Evolutionary conservation across 2,113 vertebrate species (phyloP).

Genomic region (Otus sunia): DNA sequence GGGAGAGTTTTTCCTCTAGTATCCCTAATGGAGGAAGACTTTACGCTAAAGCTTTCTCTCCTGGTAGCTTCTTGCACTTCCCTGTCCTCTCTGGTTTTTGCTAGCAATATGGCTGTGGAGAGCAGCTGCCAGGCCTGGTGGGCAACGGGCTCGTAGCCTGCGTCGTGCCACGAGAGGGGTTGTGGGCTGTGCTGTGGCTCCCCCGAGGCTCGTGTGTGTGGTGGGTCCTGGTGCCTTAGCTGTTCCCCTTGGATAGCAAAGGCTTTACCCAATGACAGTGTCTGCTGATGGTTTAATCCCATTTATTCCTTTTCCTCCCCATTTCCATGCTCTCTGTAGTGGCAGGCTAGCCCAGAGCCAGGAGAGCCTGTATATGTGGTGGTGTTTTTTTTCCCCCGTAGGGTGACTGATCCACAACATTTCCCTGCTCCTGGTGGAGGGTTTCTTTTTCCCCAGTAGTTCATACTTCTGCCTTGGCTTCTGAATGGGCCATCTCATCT

Average conservation of each 20-base stretch:
- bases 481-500: neutral
- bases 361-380: neutral
- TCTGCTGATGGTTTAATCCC: neutral
- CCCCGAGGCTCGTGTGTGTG: fast-evolving
- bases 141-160: neutral
- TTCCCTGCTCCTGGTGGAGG: neutral
- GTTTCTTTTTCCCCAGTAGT: neutral
- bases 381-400: fast-evolving
- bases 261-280: neutral
- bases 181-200: neutral
- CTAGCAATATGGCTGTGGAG: fast-evolving
- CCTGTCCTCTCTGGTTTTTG: neutral
- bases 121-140: neutral
- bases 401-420: neutral
- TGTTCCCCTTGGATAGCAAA: neutral
- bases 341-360: neutral
- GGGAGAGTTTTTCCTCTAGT: neutral
- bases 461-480: neutral
- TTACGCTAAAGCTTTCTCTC: neutral
- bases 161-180: fast-evolving
- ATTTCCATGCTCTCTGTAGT: neutral
- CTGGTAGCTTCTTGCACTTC: neutral
- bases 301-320: neutral
- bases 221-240: neutral
- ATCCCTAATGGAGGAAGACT: neutral